Conservation (phyloP, 2,888 invertebrate species). For the Apeira syringaria region DNA sequence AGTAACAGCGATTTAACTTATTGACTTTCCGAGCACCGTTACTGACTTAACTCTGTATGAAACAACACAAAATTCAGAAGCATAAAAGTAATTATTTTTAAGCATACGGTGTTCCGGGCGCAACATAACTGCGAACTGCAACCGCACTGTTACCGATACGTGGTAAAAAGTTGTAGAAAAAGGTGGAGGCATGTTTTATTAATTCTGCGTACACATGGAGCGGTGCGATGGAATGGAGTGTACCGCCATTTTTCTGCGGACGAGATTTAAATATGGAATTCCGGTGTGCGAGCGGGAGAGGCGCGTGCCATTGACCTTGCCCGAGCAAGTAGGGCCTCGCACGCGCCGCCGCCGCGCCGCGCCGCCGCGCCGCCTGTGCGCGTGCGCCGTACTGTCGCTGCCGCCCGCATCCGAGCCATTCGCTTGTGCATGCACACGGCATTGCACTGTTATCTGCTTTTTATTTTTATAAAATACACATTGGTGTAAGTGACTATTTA, state of each 20-base stretch:
- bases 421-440: constrained; percentile 33
- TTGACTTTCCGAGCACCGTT: constrained; percentile 52
- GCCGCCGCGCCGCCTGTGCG: constrained; percentile 42
- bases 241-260: constrained; percentile 83
- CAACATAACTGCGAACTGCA: constrained; percentile 62
- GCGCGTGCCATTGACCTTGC: constrained; percentile 82
- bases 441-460: constrained; percentile 53
- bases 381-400: constrained; percentile 33
- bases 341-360: constrained; percentile 55
- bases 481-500: too few relatives aligned
- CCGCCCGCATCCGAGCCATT: constrained; percentile 31
- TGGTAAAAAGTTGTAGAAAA: constrained; percentile 70
- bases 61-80: constrained; percentile 37
- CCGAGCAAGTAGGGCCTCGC: constrained; percentile 70
- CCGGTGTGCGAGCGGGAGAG: constrained; percentile 82
- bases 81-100: constrained; percentile 52
- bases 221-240: constrained; percentile 71
- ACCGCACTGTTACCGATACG: constrained; percentile 66
- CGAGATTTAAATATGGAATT: constrained; percentile 84
- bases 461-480: constrained; percentile 35
- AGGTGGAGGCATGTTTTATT: constrained; percentile 77
- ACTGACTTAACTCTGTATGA: constrained; percentile 32
- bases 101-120: constrained; percentile 40
- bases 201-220: constrained; percentile 76
- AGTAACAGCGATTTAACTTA: constrained; percentile 42